Evolutionary conservation across 2,888 invertebrate species (phyloP), one percentile per base, ranked within the genome.

Genomic region (Hypolimnas misippus): DNA sequence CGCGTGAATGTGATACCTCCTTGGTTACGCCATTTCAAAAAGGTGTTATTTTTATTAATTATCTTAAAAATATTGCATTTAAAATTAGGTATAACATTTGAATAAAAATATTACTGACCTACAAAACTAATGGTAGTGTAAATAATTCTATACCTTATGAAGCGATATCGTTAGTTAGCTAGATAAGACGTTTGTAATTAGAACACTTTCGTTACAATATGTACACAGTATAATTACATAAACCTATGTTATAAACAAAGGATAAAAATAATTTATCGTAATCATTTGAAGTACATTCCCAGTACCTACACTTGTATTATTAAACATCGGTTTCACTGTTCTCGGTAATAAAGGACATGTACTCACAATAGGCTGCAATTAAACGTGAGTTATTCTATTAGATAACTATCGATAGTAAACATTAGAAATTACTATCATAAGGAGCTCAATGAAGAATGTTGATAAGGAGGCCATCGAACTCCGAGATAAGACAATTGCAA

Each of bases 381-480:
- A 29, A 17, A 38, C 29, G 29, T 35, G 5, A 40, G 49, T 57
- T 50, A 66, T 61, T 57, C 58, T 65, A 60, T 64, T 60, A 66
- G 70, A 71, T 68, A 67, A 67, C 57, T 38, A 62, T 59, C 49
- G 65, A 71, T 66, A 62, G 65, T 64, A 69, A 70, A 63, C 57
- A 68, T 64, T 59, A 63, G 56, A 54, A 57, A 57, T 65, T 61
- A 57, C 46, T 69, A 67, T 84, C 81, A 81, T 73, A 80, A 81
- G 80, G 75, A 77, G 78, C 78, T 84, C 78, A 82, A 80, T 83
- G 79, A 83, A 86, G 81, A 78, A 76, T 75, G 76, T 74, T 66
- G 88, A 87, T 88, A 87, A 69, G 67, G 64, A 78, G 87, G 85
- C 80, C 86, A 78, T 73, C 81, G 85, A 88, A 84, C 88, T 65